Percentiles rank a stretch among this genome's conserved stretches.
phyloP scores from a whole-genome alignment of 2,113 vertebrate genomes.

The Epinephelus lanceolatus region DNA sequence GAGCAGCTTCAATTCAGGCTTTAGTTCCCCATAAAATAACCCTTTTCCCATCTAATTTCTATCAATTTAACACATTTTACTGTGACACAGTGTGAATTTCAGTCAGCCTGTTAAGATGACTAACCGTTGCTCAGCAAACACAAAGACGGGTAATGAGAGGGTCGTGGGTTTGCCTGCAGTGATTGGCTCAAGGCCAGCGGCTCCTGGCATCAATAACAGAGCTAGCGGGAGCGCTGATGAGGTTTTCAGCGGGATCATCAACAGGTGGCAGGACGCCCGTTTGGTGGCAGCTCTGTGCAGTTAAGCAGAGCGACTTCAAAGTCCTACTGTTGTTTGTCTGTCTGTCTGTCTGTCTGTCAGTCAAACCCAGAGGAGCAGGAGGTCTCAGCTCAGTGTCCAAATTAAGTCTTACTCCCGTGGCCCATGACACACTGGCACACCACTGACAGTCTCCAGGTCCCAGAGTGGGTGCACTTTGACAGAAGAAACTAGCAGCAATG shows the following conservation, averaged over 20 bases:
- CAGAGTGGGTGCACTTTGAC: conserved; percentile 41
- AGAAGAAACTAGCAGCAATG: conserved; percentile 28
- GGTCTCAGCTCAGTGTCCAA: conserved; percentile 47
- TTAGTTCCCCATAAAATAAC: conserved; percentile 1
- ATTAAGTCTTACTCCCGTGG: conserved; percentile 51
- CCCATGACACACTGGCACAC: conserved; percentile 35
- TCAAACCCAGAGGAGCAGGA: conserved; percentile 50
- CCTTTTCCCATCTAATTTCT: conserved; percentile 6
- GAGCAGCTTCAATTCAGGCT: neutral
- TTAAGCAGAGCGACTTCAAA: conserved; percentile 50
- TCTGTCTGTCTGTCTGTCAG: conserved; percentile 38
- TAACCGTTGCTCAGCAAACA: conserved; percentile 24
- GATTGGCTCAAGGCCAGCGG: conserved; percentile 47
- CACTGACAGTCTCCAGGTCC: conserved; percentile 36
- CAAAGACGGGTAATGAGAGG: conserved; percentile 18
- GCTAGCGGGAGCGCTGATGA: conserved; percentile 44
- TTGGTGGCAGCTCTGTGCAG: conserved; percentile 28
- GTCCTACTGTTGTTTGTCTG: conserved; percentile 48
- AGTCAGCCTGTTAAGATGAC: conserved; percentile 27
- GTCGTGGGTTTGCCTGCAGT: conserved; percentile 23
- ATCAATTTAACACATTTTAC: neutral
- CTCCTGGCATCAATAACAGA: conserved; percentile 47
- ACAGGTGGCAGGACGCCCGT: conserved; percentile 56
- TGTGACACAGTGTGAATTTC: conserved; percentile 26
- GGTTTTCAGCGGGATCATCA: conserved; percentile 56